Base-by-base conservation (phyloP, 1,140 invertebrate species). In the Myzus persicae region DNA sequence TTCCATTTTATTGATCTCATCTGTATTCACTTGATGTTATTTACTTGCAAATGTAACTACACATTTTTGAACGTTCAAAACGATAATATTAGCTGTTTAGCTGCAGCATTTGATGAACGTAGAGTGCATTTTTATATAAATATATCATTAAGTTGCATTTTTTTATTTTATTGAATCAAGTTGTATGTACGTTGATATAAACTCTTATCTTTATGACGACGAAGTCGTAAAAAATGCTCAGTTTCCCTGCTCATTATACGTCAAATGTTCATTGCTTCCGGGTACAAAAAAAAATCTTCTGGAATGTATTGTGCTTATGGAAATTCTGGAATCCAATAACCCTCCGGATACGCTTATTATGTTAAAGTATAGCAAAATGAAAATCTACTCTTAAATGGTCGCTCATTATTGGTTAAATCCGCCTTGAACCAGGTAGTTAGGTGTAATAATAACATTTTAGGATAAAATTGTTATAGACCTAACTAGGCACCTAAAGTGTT, bases 241-340 rank as follows among this genome's bases (percentile, higher is more conserved):
- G 90, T 82, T 91, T 82, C n/a, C 54, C 9, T 44, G 48, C 22
- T 89, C 91, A 46, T 92, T 84, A 82, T 46, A 48, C 44, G 44
- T n/a, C 82, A 48, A 82, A 92, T 48, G 42, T 81, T 81, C 67
- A 44, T 89, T 38, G 48, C 48, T 89, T 89, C 88, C 88, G 46
- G 87, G 36, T 24, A 42, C 24, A 14, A 31, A 81, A 51, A 92
- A 92, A 92, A 48, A 48, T 91, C 54, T 36, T 11, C 31, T 36
- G 8, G 42, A 48, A 82, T 26, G 67, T 46, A 46, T 91, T 81
- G 67, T 26, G 44, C 31, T 82, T 92, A 92, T 92, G 76, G 76
- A 84, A 84, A 92, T 92, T 82, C 22, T 46, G 31, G 9, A 38
- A 92, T 82, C 40, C 91, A 91, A 91, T 91, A 82, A 91, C 90